Percentiles rank a stretch among this genome's conserved stretches.
These are phyloP conservation scores for Aplocera efformata DNA, from an alignment of 2,888 invertebrate genomes.

Conservation along the genomic window DNA sequence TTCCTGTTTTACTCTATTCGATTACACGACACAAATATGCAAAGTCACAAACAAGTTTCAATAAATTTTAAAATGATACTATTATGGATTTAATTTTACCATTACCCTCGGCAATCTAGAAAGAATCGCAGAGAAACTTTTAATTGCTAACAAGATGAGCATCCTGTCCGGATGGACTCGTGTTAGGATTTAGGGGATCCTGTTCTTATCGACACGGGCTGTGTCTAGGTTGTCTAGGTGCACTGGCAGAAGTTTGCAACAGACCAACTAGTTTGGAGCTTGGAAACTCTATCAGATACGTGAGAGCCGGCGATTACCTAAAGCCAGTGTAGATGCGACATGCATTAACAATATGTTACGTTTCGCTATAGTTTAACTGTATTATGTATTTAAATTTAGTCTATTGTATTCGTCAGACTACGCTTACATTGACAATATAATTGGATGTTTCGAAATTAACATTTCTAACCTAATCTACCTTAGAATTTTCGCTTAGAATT, in stretches of 20 bases:
- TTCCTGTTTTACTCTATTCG: slow-evolving; percentile 6
- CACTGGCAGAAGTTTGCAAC: slow-evolving; percentile 66
- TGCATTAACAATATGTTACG: slow-evolving; percentile 38
- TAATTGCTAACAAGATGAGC: slow-evolving; percentile 56
- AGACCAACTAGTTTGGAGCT: slow-evolving; percentile 76
- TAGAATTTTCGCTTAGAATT: no score
- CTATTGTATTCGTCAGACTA: neutral
- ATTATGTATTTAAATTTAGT: no score
- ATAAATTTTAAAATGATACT: no score
- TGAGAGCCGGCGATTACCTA: slow-evolving; percentile 69
- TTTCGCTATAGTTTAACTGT: slow-evolving; percentile 16
- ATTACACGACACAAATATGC: no score
- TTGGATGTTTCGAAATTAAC: slow-evolving; percentile 3
- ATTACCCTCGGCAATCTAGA: slow-evolving; percentile 16
- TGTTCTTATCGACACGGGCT: slow-evolving; percentile 65
- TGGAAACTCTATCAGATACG: slow-evolving; percentile 76
- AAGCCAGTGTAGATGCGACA: slow-evolving; percentile 38
- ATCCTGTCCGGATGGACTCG: slow-evolving; percentile 41
- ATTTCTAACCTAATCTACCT: no score
- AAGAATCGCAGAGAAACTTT: slow-evolving; percentile 48
- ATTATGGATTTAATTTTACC: slow-evolving; percentile 9
- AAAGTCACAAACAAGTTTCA: no score
- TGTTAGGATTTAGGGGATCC: slow-evolving; percentile 69
- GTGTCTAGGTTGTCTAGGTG: slow-evolving; percentile 58
- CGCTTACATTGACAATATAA: neutral